These are phyloP conservation scores for Chrysotoxum bicinctum DNA, from an alignment of 2,888 invertebrate species.

Conservation along the genomic window DNA sequence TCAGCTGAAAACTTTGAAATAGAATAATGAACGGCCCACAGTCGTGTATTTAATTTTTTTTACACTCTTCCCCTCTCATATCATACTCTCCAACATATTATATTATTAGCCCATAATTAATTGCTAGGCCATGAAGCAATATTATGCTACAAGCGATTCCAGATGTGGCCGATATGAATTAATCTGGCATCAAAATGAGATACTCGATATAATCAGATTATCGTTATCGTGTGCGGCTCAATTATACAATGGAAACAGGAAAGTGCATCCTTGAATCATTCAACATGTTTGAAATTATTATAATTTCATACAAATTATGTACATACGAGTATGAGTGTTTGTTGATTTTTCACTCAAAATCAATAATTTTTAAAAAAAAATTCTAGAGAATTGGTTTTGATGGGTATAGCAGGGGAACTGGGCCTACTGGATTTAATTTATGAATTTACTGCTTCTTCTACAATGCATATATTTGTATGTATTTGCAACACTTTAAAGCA, in stretches of 20 bases:
- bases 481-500: background rate
- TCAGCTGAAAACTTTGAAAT: no score
- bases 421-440: background rate
- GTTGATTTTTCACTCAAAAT: slow-evolving; percentile 17
- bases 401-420: background rate
- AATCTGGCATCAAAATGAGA: slow-evolving; percentile 1
- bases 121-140: slow-evolving; percentile 10
- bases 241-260: slow-evolving; percentile 20
- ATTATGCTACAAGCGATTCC: slow-evolving; percentile 1
- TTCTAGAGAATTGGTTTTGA: background rate
- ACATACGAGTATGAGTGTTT: background rate
- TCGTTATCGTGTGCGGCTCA: background rate
- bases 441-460: background rate
- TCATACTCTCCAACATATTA: no score
- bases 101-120: background rate
- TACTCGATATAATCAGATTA: slow-evolving; percentile 22
- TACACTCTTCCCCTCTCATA: no score
- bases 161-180: slow-evolving; percentile 6
- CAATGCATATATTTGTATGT: background rate
- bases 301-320: background rate
- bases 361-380: background rate
- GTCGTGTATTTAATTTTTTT: no score
- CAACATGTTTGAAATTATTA: background rate
- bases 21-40: no score
- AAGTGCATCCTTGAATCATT: slow-evolving; percentile 17